phyloP scores from a whole-genome alignment of 2,797 vertebrate species.

The Alcedo atthis region DNA sequence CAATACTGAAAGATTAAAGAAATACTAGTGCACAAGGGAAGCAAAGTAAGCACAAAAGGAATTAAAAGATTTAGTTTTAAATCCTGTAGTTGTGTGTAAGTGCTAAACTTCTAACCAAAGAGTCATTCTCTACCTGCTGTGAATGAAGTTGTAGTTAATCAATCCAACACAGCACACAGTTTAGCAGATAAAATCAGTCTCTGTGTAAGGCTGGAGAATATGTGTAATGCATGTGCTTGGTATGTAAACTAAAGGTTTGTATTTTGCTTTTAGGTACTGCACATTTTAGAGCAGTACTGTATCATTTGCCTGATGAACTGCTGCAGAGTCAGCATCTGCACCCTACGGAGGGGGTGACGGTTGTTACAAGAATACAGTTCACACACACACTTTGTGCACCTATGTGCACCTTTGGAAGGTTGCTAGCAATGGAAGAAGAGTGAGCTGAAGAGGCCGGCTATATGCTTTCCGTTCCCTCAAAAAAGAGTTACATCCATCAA shows the following conservation, averaged over 20 bases:
- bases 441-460: neutral
- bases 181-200: neutral
- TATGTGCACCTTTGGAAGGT: neutral
- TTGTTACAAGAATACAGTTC: neutral
- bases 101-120: neutral
- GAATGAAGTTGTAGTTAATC: neutral
- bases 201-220: neutral
- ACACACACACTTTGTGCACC: neutral
- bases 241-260: neutral
- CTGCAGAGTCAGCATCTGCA: neutral
- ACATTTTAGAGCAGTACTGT: neutral
- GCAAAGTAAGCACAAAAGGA: neutral
- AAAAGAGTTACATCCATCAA: neutral
- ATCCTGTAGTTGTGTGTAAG: neutral
- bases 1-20: neutral
- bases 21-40: neutral
- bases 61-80: neutral
- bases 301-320: neutral
- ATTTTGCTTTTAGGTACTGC: neutral
- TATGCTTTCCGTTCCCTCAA: neutral
- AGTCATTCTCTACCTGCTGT: neutral
- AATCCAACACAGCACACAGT: neutral
- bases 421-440: neutral
- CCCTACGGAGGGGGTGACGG: neutral
- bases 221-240: neutral